These are phyloP conservation scores for Haliclona indistincta DNA, from an alignment of 37 sponge, comb jelly and placozoan genomes.

Conservation along the genomic window DNA sequence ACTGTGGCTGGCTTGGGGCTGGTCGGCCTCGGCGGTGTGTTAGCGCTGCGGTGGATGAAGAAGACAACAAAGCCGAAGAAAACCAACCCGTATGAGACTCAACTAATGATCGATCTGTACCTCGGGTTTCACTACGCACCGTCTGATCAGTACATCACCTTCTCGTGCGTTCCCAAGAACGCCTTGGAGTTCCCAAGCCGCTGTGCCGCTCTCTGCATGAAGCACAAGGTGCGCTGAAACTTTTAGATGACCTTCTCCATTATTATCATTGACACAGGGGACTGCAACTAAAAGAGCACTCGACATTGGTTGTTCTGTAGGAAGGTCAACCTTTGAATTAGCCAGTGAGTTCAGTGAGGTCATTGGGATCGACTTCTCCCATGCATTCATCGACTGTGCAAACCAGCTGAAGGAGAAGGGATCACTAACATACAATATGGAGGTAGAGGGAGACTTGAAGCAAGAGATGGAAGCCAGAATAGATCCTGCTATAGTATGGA, in stretches of 20 bases:
- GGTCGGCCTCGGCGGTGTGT: too few species aligned
- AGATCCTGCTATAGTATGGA: slow-evolving; percentile 61
- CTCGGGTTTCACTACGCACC: slow-evolving; percentile 76
- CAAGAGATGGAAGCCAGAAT: slow-evolving; percentile 51
- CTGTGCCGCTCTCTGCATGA: slow-evolving; percentile 78
- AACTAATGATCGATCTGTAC: slow-evolving; percentile 65
- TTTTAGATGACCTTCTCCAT: too few species aligned
- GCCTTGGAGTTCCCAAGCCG: slow-evolving; percentile 75
- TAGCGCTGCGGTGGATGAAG: too few species aligned
- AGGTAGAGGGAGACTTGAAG: slow-evolving; percentile 70
- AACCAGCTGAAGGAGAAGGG: slow-evolving; percentile 71
- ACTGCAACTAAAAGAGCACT: slow-evolving; percentile 51
- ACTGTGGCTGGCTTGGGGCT: too few species aligned
- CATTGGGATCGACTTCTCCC: slow-evolving; percentile 79
- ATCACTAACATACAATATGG: slow-evolving; percentile 31
- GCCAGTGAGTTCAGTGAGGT: slow-evolving; percentile 76
- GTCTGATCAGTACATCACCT: slow-evolving; percentile 57
- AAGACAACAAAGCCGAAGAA: too few species aligned
- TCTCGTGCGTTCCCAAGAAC: slow-evolving; percentile 38
- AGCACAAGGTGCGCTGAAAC: too few species aligned
- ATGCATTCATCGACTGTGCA: slow-evolving; percentile 66
- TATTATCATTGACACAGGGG: too few species aligned
- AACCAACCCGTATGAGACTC: slow-evolving; percentile 70
- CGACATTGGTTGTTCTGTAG: slow-evolving; percentile 92
- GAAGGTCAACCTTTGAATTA: slow-evolving; percentile 84